Evolutionary conservation across 1,140 invertebrate species (phyloP), one percentile per base, ranked within the genome.

Genomic region (Aphidius gifuensis): DNA sequence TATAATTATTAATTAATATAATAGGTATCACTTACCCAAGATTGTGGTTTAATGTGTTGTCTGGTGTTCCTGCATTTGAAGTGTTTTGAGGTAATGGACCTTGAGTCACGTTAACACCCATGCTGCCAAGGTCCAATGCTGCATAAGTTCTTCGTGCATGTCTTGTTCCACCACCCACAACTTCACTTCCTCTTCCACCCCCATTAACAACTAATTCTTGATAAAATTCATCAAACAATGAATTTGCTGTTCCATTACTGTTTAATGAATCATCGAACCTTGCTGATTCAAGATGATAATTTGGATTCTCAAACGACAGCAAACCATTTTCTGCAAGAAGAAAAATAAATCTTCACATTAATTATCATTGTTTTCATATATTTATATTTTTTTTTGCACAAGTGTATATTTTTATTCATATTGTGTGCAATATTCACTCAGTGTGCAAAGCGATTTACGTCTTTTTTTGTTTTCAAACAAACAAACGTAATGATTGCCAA

Each of bases 281-380:
- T 39, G 88, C 85, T 51, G 89, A 87, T 69, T 90, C 88, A 77
- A 92, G 81, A 70, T 92, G 90, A 77, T 93, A 93, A 80, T 93
- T 92, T 7, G 91, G 91, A 78, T 93, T 93, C 80, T 92, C 90
- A 80, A 92, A 93, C 67, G 91, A 92, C 68, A 92, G 83, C 51
- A 92, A 85, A 70, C 90, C 90, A 83, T 92, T 93, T 82, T 92
- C 92, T 92, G 85, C n/a, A 83, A 85, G 68, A 76, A 75, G 72
- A 68, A 66, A 65, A 47, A 9, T 9, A 61, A 21, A 50, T 38
- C 9, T 23, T 50, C 21, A 49, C 11, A 58, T 50, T 45, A 32
- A 32, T 8, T 8, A n/a, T 38, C 4, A 54, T 8, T 40, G n/a
- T 50, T 16, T 21, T n/a, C 7, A 49, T 16, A 49, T 23, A 49